Conservation (phyloP, 2,888 invertebrate genomes). For the Cephalotes varians region DNA sequence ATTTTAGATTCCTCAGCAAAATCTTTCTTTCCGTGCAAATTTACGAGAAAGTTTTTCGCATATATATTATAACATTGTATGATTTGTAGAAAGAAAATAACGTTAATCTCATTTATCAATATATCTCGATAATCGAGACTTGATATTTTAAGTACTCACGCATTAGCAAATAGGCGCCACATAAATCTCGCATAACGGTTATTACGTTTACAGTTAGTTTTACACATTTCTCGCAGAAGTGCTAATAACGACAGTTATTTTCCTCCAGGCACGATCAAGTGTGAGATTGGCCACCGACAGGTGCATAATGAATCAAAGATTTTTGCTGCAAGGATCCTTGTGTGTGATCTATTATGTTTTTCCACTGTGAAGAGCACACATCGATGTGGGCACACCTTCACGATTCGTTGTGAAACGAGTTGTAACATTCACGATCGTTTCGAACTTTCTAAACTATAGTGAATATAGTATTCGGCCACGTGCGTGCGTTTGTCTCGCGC, state of each 20-base stretch:
- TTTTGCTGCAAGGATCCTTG: background rate
- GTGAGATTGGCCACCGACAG: background rate
- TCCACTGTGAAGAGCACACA: slow-evolving; percentile 42
- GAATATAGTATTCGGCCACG: slow-evolving; percentile 65
- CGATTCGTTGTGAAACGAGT: slow-evolving; percentile 71
- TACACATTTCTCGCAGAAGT: slow-evolving; percentile 32
- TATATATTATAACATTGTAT: background rate
- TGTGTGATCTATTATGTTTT: slow-evolving; percentile 15
- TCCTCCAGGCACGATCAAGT: slow-evolving; percentile 1
- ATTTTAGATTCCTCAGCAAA: too few relatives aligned
- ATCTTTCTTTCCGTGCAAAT: too few relatives aligned
- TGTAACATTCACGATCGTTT: slow-evolving; percentile 72
- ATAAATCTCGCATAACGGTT: slow-evolving; percentile 47
- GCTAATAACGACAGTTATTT: slow-evolving; percentile 40
- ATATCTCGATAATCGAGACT: background rate
- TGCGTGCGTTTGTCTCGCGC: slow-evolving; percentile 51
- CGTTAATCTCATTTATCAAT: background rate
- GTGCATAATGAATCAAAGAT: slow-evolving; percentile 9
- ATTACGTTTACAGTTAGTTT: slow-evolving; percentile 46
- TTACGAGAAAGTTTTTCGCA: background rate
- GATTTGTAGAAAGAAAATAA: background rate
- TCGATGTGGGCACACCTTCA: slow-evolving; percentile 57
- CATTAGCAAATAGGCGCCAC: slow-evolving; percentile 20
- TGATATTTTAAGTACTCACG: background rate
- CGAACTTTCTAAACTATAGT: slow-evolving; percentile 72